Conservation (phyloP, 2,797 vertebrate species). For the Gadopsis bispinosus region DNA sequence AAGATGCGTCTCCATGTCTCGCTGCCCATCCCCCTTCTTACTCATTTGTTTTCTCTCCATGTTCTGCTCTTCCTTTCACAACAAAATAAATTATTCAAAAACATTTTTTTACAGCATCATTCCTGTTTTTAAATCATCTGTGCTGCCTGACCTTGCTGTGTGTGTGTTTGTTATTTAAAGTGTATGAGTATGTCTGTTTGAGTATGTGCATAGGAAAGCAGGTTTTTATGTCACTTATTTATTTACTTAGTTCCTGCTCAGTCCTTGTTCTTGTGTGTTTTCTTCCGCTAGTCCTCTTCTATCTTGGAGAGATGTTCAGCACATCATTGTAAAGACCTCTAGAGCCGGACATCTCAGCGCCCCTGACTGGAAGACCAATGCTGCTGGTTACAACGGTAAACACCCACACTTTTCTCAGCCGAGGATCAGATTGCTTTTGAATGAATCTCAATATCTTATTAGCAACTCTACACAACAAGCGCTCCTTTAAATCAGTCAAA, state of each 20-base stretch:
- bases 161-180: conserved; percentile 13
- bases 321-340: conserved; percentile 98
- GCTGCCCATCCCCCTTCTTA: not conserved
- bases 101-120: conserved; percentile 6
- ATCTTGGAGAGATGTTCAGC: conserved; percentile 97
- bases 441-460: conserved; percentile 10
- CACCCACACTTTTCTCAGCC: not conserved
- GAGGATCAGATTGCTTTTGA: not conserved
- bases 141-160: not conserved
- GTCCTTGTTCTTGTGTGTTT: conserved; percentile 10
- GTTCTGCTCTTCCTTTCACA: conserved; percentile 4
- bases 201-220: not conserved
- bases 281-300: conserved; percentile 86
- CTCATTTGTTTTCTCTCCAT: not conserved
- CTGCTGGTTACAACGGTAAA: conserved; percentile 97
- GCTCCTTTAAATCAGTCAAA: not conserved
- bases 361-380: conserved; percentile 99
- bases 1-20: conserved; percentile 3
- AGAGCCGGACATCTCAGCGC: conserved; percentile 96
- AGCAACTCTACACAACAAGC: not conserved
- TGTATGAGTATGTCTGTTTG: not conserved
- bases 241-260: not conserved
- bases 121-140: conserved; percentile 4
- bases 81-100: conserved; percentile 17
- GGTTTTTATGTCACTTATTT: not conserved